Base-by-base conservation (phyloP, 2,888 invertebrate genomes). In the Lasius fuliginosus region DNA sequence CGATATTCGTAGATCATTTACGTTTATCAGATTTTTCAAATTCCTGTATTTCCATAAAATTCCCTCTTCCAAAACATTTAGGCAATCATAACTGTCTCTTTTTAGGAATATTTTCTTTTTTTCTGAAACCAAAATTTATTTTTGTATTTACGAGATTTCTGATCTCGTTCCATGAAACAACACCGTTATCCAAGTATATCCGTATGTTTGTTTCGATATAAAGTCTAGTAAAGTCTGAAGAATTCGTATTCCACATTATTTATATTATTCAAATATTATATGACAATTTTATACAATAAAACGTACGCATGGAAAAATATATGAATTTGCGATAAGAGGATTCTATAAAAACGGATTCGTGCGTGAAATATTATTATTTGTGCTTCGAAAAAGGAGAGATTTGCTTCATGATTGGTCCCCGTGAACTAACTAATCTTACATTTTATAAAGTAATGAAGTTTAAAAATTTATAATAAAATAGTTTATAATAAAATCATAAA, bases 351-450 rank as follows among this genome's bases (percentile, higher is more conserved):
- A 33, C 2, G 11, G 73, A 58, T 40, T 73, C 36, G 11, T 71
- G 5, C n/a, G 27, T 18, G 58, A 40, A 73, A 73, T 40, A 27
- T 40, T 58, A 36, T 73, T 36, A 23, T 71, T 73, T 58, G 73
- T 27, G 11, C 27, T 6, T 9, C 15, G 23, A 74, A 60, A 40
- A 60, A n/a, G 12, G n/a, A 27, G 27, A 18, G 8, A 60, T 40
- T n/a, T 73, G 40, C 58, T 60, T 42, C 27, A 27, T n/a, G 40
- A 74, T 60, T 74, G 60, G 40, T 23, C 23, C 11, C 5, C 60
- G 4, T 60, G 11, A 60, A 27, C 18, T 6, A 36, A 3, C 15
- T 9, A 23, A 73, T 36, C 36, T 56, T 49, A 49, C 18, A 18
- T 49, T 49, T 18, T 49, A 6, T 49, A 49, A 49, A 49, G 18